Conservation (phyloP, 2,888 invertebrate genomes). For the Acanthococcus lagerstroemiae region DNA sequence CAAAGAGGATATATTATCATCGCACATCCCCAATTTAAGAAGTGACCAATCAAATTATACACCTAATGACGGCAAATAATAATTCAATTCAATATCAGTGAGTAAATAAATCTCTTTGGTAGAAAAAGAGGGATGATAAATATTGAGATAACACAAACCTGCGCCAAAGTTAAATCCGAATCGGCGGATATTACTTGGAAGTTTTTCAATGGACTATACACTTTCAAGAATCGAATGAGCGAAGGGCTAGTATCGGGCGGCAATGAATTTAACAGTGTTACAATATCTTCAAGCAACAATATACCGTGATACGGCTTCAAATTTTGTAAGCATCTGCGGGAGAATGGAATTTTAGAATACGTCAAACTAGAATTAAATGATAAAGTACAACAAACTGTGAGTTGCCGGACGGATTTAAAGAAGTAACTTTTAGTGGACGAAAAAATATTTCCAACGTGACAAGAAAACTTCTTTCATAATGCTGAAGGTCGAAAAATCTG, state of each 20-base stretch:
- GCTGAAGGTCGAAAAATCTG: too few species aligned
- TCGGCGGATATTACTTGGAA: constrained; percentile 83
- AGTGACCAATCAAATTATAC: constrained; percentile 80
- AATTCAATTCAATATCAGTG: too few species aligned
- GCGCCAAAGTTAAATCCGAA: constrained; percentile 77
- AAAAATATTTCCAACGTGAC: too few species aligned
- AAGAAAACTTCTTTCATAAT: too few species aligned
- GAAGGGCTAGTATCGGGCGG: constrained; percentile 81
- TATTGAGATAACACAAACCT: too few species aligned
- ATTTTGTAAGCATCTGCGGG: constrained; percentile 62
- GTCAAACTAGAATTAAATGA: too few species aligned
- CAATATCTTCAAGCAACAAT: constrained; percentile 63
- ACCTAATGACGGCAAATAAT: constrained; percentile 49
- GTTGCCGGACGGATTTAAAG: too few species aligned
- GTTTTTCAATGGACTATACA: constrained; percentile 76
- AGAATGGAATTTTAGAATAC: too few species aligned
- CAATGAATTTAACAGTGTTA: constrained; percentile 65
- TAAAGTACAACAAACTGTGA: too few species aligned
- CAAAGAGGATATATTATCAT: constrained; percentile 94
- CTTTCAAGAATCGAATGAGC: constrained; percentile 66
- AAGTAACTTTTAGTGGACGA: too few species aligned
- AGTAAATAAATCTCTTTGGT: too few species aligned
- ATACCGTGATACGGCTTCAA: constrained; percentile 87
- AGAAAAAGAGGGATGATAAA: too few species aligned
- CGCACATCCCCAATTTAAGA: constrained; percentile 96